Conservation (phyloP, 2,797 vertebrate genomes). For the Bradypodion pumilum region DNA sequence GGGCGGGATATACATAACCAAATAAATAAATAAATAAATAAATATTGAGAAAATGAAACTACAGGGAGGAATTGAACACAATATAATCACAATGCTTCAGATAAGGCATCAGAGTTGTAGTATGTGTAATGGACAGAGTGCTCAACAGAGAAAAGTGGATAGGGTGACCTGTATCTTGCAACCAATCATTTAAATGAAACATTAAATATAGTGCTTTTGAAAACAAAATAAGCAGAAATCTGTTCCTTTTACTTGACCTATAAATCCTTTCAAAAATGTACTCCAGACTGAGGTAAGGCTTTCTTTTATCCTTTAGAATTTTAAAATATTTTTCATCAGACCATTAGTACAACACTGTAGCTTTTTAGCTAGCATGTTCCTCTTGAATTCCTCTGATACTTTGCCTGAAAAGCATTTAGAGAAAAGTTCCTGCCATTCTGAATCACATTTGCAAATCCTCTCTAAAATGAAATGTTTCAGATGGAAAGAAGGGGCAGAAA, state of each 20-base stretch:
- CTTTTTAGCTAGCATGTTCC: constrained; percentile 37
- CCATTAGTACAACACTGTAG: constrained; percentile 18
- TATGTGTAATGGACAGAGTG: constrained; percentile 7
- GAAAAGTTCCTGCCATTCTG: constrained; percentile 8
- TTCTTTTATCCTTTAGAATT: constrained; percentile 26
- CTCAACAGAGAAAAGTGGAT: neutral
- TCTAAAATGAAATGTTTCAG: neutral
- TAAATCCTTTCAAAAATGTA: constrained; percentile 25
- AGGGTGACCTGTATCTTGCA: neutral
- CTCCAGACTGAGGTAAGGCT: neutral
- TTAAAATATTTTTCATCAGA: constrained; percentile 18
- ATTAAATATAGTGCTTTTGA: constrained; percentile 41
- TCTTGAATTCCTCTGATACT: constrained; percentile 39
- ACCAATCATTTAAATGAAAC: constrained; percentile 16
- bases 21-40: too few relatives aligned
- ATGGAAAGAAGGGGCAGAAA: neutral
- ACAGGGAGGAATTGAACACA: neutral
- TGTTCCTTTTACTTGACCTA: constrained; percentile 2
- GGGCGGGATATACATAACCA: too few relatives aligned
- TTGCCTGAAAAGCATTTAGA: constrained; percentile 19
- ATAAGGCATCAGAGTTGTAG: neutral
- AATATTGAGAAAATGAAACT: neutral
- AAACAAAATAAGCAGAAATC: constrained; percentile 30
- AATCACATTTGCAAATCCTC: constrained; percentile 12
- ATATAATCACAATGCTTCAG: constrained; percentile 28